phyloP scores from a whole-genome alignment of 2,113 vertebrate species.

The Mesembrinibis cayennensis region DNA sequence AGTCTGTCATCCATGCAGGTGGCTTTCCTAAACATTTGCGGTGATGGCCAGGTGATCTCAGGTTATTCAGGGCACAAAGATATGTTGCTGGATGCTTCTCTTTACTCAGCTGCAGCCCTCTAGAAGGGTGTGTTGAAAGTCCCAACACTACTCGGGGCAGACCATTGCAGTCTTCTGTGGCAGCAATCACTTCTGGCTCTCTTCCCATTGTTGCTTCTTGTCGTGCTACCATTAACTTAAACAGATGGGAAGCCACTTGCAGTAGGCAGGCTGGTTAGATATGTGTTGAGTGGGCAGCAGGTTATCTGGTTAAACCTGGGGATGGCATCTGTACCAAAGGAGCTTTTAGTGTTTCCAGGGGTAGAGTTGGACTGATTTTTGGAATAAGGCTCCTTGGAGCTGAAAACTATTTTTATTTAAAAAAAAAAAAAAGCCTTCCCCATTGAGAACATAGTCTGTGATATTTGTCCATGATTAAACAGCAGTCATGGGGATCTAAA shows the following conservation, averaged over 20 bases:
- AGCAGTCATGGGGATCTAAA: background rate
- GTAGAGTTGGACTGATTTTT: background rate
- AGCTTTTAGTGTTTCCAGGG: background rate
- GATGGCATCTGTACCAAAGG: background rate
- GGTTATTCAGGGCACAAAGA: background rate
- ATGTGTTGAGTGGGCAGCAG: background rate
- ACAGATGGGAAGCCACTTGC: background rate
- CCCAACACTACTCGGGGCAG: background rate
- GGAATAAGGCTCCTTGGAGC: background rate
- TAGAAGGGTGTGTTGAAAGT: background rate
- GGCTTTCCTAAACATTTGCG: background rate
- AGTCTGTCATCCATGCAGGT: background rate
- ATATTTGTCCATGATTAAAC: background rate
- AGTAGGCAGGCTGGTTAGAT: background rate
- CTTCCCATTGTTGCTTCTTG: background rate
- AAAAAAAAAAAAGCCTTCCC: background rate
- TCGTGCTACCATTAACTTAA: accelerated
- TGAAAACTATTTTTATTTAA: background rate
- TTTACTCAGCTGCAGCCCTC: background rate
- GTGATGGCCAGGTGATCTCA: background rate
- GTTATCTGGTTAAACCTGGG: background rate
- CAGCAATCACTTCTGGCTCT: background rate
- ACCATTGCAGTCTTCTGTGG: background rate
- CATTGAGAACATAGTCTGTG: background rate
- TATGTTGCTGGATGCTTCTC: background rate